phyloP scores from a whole-genome alignment of 2,888 invertebrate species.

The Limenitis arthemis region DNA sequence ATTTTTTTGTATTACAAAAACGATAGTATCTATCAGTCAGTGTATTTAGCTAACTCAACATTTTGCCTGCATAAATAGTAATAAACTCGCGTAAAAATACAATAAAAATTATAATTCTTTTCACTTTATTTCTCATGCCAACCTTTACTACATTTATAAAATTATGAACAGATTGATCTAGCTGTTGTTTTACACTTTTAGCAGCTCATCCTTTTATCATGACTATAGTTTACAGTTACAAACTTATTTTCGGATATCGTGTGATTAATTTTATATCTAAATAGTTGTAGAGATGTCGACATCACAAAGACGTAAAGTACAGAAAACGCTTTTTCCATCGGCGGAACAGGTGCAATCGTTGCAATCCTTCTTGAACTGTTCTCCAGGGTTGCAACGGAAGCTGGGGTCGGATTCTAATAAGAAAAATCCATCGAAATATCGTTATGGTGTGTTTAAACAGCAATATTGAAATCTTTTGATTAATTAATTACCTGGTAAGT shows the following conservation, averaged over 20 bases:
- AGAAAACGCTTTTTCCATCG: constrained; percentile 58
- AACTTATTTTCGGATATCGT: background rate
- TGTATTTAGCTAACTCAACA: too few species aligned
- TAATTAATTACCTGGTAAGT: constrained; percentile 32
- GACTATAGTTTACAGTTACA: background rate
- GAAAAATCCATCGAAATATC: background rate
- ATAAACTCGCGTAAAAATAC: too few species aligned
- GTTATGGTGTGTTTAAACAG: too few species aligned
- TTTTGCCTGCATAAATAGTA: too few species aligned
- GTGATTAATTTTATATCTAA: background rate
- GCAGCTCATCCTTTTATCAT: too few species aligned
- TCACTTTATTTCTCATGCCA: too few species aligned
- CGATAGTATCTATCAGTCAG: too few species aligned
- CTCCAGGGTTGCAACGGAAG: constrained; percentile 65
- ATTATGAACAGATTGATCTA: too few species aligned
- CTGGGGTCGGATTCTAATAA: constrained; percentile 42
- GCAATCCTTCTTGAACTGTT: constrained; percentile 60
- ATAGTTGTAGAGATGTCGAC: constrained; percentile 28
- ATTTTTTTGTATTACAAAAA: too few species aligned
- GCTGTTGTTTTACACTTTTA: too few species aligned
- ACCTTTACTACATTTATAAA: too few species aligned
- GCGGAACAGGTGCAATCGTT: constrained; percentile 67
- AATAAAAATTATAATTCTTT: too few species aligned
- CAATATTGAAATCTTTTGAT: background rate
- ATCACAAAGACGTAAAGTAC: constrained; percentile 59